phyloP scores from a whole-genome alignment of 2,797 vertebrate genomes.

The Artibeus jamaicensis region DNA sequence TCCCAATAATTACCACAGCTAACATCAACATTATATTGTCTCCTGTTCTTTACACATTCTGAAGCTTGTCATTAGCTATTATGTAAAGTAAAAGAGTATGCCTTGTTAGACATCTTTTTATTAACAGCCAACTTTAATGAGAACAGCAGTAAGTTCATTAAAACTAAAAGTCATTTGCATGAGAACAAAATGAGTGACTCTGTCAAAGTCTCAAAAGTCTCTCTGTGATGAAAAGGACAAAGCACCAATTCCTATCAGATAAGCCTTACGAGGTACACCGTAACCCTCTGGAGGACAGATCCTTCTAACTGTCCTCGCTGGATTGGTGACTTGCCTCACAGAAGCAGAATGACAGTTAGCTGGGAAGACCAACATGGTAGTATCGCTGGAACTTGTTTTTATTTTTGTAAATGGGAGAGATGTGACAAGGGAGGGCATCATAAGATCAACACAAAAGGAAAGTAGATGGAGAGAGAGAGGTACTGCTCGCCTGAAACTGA shows the following conservation, averaged over 20 bases:
- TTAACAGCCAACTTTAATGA: neutral
- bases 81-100: neutral
- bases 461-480: neutral
- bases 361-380: neutral
- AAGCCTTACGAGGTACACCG: neutral
- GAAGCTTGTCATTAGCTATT: neutral
- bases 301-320: neutral
- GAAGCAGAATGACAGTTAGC: neutral
- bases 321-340: neutral
- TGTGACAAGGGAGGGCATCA: neutral
- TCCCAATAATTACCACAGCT: neutral
- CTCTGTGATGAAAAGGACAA: neutral
- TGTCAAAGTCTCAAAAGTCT: neutral
- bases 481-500: neutral
- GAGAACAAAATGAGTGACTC: neutral
- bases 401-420: neutral
- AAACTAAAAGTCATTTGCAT: neutral
- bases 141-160: neutral
- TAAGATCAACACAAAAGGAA: neutral
- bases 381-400: neutral
- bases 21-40: neutral
- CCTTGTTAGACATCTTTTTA: neutral
- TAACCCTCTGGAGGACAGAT: neutral
- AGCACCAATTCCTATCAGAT: neutral
- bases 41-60: neutral